Base-by-base conservation (phyloP, 64 coral and sea anemone genomes). In the Porites australiensis region DNA sequence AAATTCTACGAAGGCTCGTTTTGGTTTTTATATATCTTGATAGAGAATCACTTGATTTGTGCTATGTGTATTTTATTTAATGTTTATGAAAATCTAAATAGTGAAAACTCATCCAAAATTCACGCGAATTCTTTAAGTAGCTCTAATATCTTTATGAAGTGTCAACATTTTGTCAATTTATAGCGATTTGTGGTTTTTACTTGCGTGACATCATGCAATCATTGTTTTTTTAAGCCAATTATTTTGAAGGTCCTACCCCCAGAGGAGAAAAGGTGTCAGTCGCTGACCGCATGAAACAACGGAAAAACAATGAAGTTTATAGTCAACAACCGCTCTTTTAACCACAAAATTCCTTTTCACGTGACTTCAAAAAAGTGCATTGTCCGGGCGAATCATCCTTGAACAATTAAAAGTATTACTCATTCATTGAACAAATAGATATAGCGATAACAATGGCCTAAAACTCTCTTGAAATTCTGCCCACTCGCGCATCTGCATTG, bases 151-250 rank as follows among this genome's bases (percentile, higher is more conserved):
- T 84, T 69, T 69, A 84, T 84, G 63, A 21, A 84, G 16, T 84
- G 81, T 84, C 81, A 84, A 84, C 63, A 84, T 68, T 37, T 49
- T 69, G 81, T 84, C 79, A 82, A 58, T 82, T 82, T 61, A 7
- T 8, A 64, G 5, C 23, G 44, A 16, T 10, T 44, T 64, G 79
- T 65, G 79, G 61, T 65, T 49, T 65, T 23, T 50, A 8, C 43
- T 84, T 51, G 81, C 81, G 81, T 84, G 81, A 68, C 81, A 84
- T 68, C 19, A 11, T 23, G 63, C 13, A 68, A 22, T 83, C 7
- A 48, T 84, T 69, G 63, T 84, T 51, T 68, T 84, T 65, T 65
- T 46, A 20, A 84, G 61, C 81, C 81, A 50, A 68, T 84, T 84
- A 84, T 69, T 46, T 68, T 47, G 3, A 11, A 50, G 9, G n/a